Evolutionary conservation across 2,113 vertebrate genomes (phyloP), one percentile per base, ranked within the genome.

Genomic region (Xyliphius kryptos): DNA sequence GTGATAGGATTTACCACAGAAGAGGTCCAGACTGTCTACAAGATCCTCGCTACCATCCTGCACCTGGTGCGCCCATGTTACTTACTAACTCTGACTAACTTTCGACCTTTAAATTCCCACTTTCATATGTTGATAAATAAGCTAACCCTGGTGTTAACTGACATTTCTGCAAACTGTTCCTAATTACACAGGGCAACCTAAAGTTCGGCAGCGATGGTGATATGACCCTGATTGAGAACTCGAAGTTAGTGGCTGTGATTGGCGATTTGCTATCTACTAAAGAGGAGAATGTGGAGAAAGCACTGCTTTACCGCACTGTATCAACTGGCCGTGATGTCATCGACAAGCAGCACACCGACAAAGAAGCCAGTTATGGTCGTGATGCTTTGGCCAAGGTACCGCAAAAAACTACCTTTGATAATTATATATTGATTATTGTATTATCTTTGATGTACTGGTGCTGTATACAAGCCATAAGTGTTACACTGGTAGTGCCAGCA

Each of bases 1-100:
- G 91, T 99, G 67, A 94, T 97, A 37, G 96, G 96, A 47, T 99
- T 99, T 85, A 94, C 91, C 38, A 84, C 81, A 3, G 95, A 97
- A 15, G 95, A 99, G 84, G 77, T 97, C 76, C 94, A 95, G 81
- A 97, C 94, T 0, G 92, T 88, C 36, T 97, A 97, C 86, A 98
- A 89, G 81, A 95, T 98, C 38, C 77, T 95, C 84, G 92, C 94
- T 67, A 78, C 87, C 66, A 98, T 97, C 72, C 90, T 99, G 5
- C 94, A 97, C 80, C 83, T 98, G 93, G 96, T n/a, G n/a, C n/a
- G n/a, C n/a, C n/a, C n/a, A n/a, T n/a, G n/a, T n/a, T n/a, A n/a
- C n/a, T n/a, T n/a, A n/a, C n/a, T n/a, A n/a, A n/a, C n/a, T n/a
- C n/a, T n/a, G n/a, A n/a, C n/a, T n/a, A n/a, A n/a, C n/a, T n/a